A percentile compares a stretch with the other conserved stretches of the same genome.
phyloP scores from a whole-genome alignment of 2,888 invertebrate genomes.

The Oxycera nigricornis region DNA sequence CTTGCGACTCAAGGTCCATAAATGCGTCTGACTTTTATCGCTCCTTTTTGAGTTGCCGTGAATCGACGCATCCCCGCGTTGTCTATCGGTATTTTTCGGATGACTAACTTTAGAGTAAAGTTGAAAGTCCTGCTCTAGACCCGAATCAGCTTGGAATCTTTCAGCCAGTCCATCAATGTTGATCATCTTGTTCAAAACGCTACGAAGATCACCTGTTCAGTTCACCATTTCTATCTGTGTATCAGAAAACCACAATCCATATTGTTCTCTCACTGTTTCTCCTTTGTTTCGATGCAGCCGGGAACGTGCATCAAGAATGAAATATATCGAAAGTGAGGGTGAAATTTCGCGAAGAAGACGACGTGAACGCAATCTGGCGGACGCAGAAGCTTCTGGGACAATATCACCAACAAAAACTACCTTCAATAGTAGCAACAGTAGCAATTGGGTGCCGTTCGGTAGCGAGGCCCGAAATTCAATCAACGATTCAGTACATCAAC shows the following conservation, averaged over 20 bases:
- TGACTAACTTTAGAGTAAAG: no score
- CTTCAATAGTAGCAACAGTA: neutral
- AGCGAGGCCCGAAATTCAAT: slow-evolving; percentile 29
- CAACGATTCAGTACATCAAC: neutral
- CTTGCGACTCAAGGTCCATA: no score
- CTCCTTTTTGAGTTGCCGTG: no score
- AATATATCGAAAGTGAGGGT: slow-evolving; percentile 47
- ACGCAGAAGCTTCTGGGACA: neutral
- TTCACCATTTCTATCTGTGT: no score
- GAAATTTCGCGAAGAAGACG: slow-evolving; percentile 45
- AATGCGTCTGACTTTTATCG: no score
- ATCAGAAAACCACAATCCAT: neutral
- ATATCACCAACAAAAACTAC: slow-evolving; percentile 42
- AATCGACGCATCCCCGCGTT: no score
- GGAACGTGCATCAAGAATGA: slow-evolving; percentile 46
- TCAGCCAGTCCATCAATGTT: no score
- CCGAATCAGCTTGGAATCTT: no score
- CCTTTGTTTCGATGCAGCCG: slow-evolving; percentile 30
- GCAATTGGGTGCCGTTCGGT: neutral
- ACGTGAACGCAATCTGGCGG: slow-evolving; percentile 41
- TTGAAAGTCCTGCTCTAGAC: no score
- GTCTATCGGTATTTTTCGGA: no score
- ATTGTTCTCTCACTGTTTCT: neutral
- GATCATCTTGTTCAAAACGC: no score
- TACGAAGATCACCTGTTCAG: no score